phyloP scores from a whole-genome alignment of 2,113 vertebrate genomes.

The Cyphomyrus plagiostoma region DNA sequence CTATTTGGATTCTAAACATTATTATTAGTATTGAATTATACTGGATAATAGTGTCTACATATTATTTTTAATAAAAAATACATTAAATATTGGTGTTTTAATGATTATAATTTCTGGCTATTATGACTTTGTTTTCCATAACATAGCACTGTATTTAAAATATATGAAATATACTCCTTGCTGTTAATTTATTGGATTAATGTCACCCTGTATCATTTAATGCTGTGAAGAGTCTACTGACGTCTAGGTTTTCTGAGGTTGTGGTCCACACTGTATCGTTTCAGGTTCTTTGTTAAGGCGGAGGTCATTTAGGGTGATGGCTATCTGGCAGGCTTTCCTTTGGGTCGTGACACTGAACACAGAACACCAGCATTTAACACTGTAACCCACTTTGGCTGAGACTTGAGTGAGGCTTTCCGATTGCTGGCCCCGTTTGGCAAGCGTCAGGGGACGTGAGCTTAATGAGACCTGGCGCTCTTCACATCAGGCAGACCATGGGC shows the following conservation, averaged over 20 bases:
- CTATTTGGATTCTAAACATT: neutral
- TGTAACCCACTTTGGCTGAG: slow-evolving; percentile 15
- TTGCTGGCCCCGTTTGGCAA: neutral
- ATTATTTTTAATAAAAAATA: neutral
- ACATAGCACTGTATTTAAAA: neutral
- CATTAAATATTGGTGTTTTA: neutral
- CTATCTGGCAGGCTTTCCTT: neutral
- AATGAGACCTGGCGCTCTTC: neutral
- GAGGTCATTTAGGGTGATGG: neutral
- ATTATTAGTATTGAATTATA: neutral
- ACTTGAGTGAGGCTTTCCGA: neutral
- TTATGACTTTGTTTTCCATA: neutral
- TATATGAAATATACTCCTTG: neutral
- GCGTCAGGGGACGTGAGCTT: neutral
- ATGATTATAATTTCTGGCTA: neutral
- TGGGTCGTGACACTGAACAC: neutral
- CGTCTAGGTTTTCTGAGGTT: neutral
- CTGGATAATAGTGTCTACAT: neutral
- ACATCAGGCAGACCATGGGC: neutral
- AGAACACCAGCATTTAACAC: slow-evolving; percentile 15
- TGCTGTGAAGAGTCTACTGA: neutral
- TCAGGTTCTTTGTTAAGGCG: neutral
- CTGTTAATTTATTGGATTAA: neutral
- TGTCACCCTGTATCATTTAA: neutral
- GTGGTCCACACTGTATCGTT: neutral